These are phyloP conservation scores for Neodon shergylaensis DNA, from an alignment of 2,113 vertebrate genomes.

Conservation along the genomic window DNA sequence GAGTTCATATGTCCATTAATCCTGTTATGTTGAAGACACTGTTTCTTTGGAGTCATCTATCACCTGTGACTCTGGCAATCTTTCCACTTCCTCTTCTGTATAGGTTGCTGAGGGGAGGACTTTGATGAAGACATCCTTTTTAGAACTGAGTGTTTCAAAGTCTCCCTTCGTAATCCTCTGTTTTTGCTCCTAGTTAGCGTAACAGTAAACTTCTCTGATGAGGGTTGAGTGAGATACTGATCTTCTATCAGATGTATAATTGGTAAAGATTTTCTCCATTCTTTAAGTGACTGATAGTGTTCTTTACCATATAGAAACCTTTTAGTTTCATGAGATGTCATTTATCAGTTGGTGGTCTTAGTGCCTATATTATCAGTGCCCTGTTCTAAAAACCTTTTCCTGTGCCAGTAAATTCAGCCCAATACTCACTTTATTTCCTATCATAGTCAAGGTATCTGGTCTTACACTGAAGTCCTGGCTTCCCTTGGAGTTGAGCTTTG, in stretches of 20 bases:
- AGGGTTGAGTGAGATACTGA: not conserved
- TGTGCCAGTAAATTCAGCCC: not conserved
- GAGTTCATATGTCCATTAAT: not conserved
- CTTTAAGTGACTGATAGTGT: not conserved
- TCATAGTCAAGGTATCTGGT: not conserved
- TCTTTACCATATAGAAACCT: not conserved
- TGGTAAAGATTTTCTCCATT: not conserved
- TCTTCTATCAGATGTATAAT: not conserved
- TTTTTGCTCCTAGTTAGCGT: not conserved
- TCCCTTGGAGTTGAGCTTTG: not conserved
- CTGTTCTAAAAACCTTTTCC: not conserved
- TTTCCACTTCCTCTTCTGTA: not conserved
- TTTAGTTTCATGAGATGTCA: not conserved
- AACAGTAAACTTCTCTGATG: not conserved
- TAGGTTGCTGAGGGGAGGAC: not conserved
- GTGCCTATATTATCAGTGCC: not conserved
- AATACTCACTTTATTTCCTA: not conserved
- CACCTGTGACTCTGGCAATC: not conserved
- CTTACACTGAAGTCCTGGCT: not conserved
- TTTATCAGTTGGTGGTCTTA: not conserved
- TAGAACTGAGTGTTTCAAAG: not conserved
- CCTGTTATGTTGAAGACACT: not conserved
- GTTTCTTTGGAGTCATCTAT: not conserved
- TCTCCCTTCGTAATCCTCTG: not conserved
- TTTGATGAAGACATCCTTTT: not conserved